A percentile compares a stretch with the other conserved stretches of the same genome.
phyloP scores from a whole-genome alignment of 1,140 invertebrate species.

The Nomia melanderi region DNA sequence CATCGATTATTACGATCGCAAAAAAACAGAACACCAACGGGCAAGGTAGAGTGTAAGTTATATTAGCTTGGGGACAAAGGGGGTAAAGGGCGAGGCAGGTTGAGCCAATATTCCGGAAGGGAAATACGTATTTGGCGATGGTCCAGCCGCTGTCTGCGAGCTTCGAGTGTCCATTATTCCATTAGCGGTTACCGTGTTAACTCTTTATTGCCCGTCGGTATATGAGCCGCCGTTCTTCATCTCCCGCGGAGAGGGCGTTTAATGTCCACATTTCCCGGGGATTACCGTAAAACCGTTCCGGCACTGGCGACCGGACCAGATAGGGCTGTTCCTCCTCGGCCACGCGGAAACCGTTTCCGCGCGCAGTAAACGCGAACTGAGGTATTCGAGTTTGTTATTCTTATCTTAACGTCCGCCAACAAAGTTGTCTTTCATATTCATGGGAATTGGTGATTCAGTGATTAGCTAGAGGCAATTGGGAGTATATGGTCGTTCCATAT shows the following conservation, averaged over 20 bases:
- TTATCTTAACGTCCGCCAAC: neutral
- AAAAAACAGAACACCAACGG: slow-evolving; percentile 26
- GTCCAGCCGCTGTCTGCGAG: slow-evolving; percentile 68
- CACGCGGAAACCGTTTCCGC: neutral
- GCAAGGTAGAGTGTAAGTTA: neutral
- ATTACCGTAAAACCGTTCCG: slow-evolving; percentile 58
- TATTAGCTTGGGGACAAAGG: slow-evolving; percentile 14
- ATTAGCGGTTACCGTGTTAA: slow-evolving; percentile 77
- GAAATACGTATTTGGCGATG: slow-evolving; percentile 70
- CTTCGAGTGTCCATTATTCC: slow-evolving; percentile 75
- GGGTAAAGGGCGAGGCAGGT: slow-evolving; percentile 11
- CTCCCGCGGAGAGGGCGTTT: slow-evolving; percentile 54
- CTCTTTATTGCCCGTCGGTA: slow-evolving; percentile 72
- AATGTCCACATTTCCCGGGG: slow-evolving; percentile 58
- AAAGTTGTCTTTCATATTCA: neutral
- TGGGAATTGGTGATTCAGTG: neutral
- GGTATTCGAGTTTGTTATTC: neutral
- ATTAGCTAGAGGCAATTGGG: neutral
- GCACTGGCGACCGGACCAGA: neutral
- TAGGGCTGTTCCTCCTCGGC: neutral
- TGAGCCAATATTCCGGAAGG: slow-evolving; percentile 29
- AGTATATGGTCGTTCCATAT: no score
- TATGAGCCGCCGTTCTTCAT: slow-evolving; percentile 71
- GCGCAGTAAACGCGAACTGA: neutral
- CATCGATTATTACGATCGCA: no score